Evolutionary conservation across 2,113 vertebrate species (phyloP), one percentile per base, ranked within the genome.

Genomic region (Percopsis transmontana): DNA sequence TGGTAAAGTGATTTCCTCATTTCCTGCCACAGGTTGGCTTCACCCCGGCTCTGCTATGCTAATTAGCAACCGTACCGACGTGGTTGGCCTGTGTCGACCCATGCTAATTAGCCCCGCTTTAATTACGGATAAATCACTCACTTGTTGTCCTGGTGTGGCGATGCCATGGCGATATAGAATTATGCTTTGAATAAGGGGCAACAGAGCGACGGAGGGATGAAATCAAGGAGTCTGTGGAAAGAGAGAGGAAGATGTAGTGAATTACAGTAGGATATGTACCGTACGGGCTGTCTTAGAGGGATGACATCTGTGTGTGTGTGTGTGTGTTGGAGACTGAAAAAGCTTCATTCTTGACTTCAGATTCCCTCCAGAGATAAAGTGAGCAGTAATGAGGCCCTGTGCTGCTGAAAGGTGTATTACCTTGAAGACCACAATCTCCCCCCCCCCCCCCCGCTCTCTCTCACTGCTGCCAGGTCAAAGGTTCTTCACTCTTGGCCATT

Each of bases 301-400:
- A 51, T 42, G n/a, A 16, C 21, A 13, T 33, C 44, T 12, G 33
- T 67, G 53, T 59, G 38, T 55, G 55, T 27, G 18, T 45, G 15
- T 40, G 40, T 53, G 47, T 20, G 8, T 15, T 13, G 47, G n/a
- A 18, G 5, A 18, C n/a, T n/a, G n/a, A 18, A 4, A 50, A 19
- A 1, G 1, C 16, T 19, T 16, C n/a, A 50, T 50, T 65, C 69
- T 68, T 62, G 68, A 77, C 72, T 55, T 78, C 42, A 55, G 60
- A 70, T 16, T 76, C 71, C 66, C 76, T 62, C 45, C 53, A 70
- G 76, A 84, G 72, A 79, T 76, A 45, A 74, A 82, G 64, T 52
- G 54, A 72, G 71, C 57, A 3, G 56, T 89, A 86, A 87, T 53
- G 82, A 87, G 71, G 70, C 73, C 82, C 83, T 50, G 68, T 73